A percentile compares a stretch with the other conserved stretches of the same genome.
Evolutionary conservation across 2,797 vertebrate species (phyloP).

Genomic region (Phoxinus dragarum): DNA sequence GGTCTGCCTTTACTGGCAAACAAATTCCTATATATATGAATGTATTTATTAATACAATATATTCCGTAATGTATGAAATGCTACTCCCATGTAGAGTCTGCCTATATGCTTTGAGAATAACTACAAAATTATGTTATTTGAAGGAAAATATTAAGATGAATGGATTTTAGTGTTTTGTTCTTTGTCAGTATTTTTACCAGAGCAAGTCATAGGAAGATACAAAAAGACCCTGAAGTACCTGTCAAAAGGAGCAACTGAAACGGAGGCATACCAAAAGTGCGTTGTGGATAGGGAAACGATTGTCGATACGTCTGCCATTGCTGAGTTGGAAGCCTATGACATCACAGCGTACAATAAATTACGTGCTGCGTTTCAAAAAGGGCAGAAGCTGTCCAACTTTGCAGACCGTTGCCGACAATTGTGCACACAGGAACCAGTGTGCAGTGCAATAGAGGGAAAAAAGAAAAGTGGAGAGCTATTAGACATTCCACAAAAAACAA

Average conservation of each 20-base stretch:
- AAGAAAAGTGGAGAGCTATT: background rate
- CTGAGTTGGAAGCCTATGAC: slow-evolving; percentile 1
- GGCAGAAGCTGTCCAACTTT: slow-evolving; percentile 1
- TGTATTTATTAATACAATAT: no score
- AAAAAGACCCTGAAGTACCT: no score
- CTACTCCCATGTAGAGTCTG: background rate
- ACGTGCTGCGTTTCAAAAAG: background rate
- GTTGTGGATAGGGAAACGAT: background rate
- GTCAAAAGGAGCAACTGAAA: slow-evolving; percentile 12
- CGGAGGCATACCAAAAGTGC: background rate
- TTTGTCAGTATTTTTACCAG: slow-evolving; percentile 18
- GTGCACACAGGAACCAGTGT: background rate
- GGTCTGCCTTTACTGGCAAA: no score
- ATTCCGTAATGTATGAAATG: background rate
- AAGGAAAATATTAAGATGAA: background rate
- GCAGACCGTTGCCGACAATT: background rate
- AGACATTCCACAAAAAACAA: slow-evolving; percentile 3
- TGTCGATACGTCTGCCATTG: background rate
- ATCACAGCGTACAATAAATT: background rate
- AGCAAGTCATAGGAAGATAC: background rate
- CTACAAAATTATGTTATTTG: background rate
- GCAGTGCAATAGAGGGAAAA: background rate
- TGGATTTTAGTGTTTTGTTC: slow-evolving; percentile 4
- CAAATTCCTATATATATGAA: no score
- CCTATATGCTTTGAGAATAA: background rate